Evolutionary conservation across 2,113 vertebrate genomes (phyloP).

Genomic region (Cyrtonyx montezumae): DNA sequence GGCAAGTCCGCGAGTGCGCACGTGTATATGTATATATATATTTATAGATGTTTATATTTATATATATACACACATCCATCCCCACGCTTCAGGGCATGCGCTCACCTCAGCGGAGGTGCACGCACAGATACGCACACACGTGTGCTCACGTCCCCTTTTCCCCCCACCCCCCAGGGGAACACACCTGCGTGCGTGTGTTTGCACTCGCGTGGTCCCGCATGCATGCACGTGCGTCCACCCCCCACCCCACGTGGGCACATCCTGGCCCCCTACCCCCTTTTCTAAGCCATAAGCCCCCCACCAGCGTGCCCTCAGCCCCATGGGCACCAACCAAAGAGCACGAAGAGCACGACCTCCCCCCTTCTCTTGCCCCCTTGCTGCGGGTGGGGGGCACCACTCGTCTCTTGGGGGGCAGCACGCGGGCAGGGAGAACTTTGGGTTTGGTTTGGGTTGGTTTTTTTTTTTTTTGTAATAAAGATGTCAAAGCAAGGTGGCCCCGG

Average conservation of each 20-base stretch:
- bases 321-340: slow-evolving; percentile 43
- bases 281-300: background rate
- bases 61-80: background rate
- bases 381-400: background rate
- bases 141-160: background rate
- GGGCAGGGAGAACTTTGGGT: background rate
- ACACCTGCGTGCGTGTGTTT: background rate
- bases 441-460: background rate
- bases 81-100: background rate
- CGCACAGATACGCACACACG: accelerated
- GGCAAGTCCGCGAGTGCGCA: background rate
- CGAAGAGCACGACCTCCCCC: background rate
- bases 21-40: background rate
- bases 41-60: slow-evolving; percentile 19
- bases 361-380: background rate
- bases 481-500: background rate
- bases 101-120: accelerated
- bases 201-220: slow-evolving; percentile 14
- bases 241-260: background rate
- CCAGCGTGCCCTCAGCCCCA: accelerated
- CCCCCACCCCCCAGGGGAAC: background rate
- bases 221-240: slow-evolving; percentile 32
- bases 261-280: background rate
- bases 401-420: background rate
- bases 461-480: slow-evolving; percentile 62